These are phyloP conservation scores for Nephrocerus scutellatus DNA, from an alignment of 2,888 invertebrate species.

Conservation along the genomic window DNA sequence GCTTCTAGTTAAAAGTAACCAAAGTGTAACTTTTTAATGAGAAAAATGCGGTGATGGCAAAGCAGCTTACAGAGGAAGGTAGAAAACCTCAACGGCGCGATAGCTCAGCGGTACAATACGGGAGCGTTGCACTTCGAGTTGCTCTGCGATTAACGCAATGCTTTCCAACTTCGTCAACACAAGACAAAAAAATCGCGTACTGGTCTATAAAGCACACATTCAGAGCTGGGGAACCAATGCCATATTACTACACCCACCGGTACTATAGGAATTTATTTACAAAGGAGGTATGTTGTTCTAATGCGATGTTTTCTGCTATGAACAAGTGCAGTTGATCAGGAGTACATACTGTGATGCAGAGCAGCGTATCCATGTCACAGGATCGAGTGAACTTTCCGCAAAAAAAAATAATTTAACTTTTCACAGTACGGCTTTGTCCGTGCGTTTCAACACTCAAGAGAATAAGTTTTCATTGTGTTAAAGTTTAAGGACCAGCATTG, in stretches of 20 bases:
- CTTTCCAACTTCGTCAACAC: too few species aligned
- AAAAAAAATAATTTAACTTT: too few species aligned
- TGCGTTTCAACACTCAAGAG: too few species aligned
- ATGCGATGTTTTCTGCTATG: neutral
- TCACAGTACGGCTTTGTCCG: too few species aligned
- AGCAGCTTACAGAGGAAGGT: constrained; percentile 19
- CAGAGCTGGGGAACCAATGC: constrained; percentile 19
- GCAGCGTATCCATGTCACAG: too few species aligned
- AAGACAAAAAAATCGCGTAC: too few species aligned
- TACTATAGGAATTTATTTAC: constrained; percentile 21
- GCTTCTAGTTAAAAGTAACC: too few species aligned
- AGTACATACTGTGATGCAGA: too few species aligned
- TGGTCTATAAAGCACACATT: constrained; percentile 16
- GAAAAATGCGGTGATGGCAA: constrained; percentile 21
- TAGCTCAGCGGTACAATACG: constrained; percentile 7
- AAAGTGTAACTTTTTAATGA: constrained; percentile 25
- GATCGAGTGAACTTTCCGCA: too few species aligned
- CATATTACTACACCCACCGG: constrained; percentile 21
- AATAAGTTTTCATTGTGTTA: too few species aligned
- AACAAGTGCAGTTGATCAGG: too few species aligned
- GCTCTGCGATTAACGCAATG: constrained; percentile 3
- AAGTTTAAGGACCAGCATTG: too few species aligned
- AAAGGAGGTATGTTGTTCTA: constrained; percentile 20
- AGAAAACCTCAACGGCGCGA: constrained; percentile 12
- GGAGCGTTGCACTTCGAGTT: constrained; percentile 12